Evolutionary conservation across 2,888 invertebrate genomes (phyloP).

Genomic region (Cosmia trapezina): DNA sequence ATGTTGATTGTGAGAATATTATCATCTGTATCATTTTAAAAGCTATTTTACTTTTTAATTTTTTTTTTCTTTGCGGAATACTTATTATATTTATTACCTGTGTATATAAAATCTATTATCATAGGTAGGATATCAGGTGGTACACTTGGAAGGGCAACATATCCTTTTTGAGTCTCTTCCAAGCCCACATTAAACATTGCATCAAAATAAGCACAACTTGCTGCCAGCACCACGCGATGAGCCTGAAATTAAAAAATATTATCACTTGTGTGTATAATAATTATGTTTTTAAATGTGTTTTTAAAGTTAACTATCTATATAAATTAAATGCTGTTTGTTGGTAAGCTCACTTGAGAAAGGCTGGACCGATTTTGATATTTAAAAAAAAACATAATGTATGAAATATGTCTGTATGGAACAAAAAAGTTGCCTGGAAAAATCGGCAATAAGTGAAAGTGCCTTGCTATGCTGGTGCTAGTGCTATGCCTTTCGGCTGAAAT

Average conservation of each 20-base stretch:
- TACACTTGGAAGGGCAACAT: conserved; percentile 95
- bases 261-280: not conserved
- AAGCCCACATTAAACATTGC: conserved; percentile 97
- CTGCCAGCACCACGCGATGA: conserved; percentile 96
- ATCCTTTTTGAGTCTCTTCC: conserved; percentile 94
- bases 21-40: not conserved
- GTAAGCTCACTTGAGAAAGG: not conserved
- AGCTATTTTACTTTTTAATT: not conserved
- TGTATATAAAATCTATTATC: conserved; percentile 96
- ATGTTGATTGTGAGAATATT: not conserved
- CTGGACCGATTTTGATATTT: not conserved
- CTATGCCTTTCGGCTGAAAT: not conserved
- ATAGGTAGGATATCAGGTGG: conserved; percentile 93
- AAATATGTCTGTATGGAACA: not conserved
- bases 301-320: not conserved
- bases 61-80: conserved; percentile 3
- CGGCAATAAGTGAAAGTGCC: not conserved
- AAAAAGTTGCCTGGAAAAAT: not conserved
- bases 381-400: not conserved
- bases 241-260: conserved; percentile 89
- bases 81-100: conserved; percentile 89
- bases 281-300: no score
- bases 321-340: not conserved
- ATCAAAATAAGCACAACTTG: conserved; percentile 97
- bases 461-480: not conserved